These are phyloP conservation scores for Alosa sapidissima DNA, from an alignment of 2,797 vertebrate species.

Conservation along the genomic window DNA sequence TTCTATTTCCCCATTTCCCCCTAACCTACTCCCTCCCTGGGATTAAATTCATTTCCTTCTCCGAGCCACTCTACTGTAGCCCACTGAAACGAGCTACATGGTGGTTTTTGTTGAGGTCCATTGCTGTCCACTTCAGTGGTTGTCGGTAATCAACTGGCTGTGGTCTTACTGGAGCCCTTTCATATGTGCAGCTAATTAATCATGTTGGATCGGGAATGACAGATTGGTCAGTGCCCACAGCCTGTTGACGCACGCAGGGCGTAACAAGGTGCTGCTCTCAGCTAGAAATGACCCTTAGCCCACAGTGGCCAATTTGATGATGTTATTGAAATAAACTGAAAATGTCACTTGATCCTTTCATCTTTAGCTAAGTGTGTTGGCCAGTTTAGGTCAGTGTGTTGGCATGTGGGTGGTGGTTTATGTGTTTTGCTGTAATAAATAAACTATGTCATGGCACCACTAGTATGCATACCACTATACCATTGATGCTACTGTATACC, in stretches of 20 bases:
- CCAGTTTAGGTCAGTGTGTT: neutral
- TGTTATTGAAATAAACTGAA: slow-evolving; percentile 11
- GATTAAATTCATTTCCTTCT: slow-evolving; percentile 37
- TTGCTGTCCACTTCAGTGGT: slow-evolving; percentile 21
- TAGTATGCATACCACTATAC: neutral
- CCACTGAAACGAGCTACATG: slow-evolving; percentile 27
- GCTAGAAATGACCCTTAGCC: neutral
- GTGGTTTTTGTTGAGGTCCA: slow-evolving; percentile 36
- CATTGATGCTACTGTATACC: neutral
- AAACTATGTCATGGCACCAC: neutral
- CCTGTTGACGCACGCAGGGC: neutral
- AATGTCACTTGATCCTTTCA: neutral
- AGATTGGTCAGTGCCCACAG: neutral
- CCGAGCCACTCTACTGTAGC: slow-evolving; percentile 12
- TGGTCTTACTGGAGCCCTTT: neutral
- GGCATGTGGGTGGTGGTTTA: neutral
- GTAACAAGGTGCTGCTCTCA: neutral
- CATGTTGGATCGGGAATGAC: neutral
- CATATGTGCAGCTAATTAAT: slow-evolving; percentile 11
- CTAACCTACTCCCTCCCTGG: slow-evolving; percentile 14
- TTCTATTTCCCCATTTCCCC: slow-evolving; percentile 26
- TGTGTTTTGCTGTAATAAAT: neutral
- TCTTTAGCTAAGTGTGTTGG: neutral
- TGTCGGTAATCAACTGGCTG: slow-evolving; percentile 18
- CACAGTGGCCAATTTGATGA: neutral